Evolutionary conservation across 2,888 invertebrate species (phyloP).

Genomic region (Gastrophysa polygoni): DNA sequence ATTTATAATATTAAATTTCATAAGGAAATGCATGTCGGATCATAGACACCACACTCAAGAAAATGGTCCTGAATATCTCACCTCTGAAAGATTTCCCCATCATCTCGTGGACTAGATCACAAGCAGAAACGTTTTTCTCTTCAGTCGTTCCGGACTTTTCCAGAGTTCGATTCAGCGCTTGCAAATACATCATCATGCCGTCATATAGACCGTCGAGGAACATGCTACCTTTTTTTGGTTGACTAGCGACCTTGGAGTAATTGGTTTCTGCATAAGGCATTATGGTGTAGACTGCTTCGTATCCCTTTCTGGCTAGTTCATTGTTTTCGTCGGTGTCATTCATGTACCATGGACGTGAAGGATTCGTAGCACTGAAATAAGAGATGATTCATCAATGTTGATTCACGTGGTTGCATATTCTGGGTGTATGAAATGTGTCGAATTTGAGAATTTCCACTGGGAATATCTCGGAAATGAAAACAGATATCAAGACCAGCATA

Average conservation of each 20-base stretch:
- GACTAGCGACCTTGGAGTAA: slow-evolving; percentile 72
- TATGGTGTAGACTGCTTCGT: slow-evolving; percentile 85
- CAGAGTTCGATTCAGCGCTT: slow-evolving; percentile 88
- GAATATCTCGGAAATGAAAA: background rate
- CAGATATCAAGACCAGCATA: too few relatives aligned
- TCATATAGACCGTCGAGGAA: slow-evolving; percentile 83
- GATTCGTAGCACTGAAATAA: slow-evolving; percentile 46
- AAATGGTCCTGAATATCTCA: too few relatives aligned
- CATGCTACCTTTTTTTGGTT: slow-evolving; percentile 66
- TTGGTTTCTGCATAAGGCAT: slow-evolving; percentile 79
- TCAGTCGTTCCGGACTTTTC: slow-evolving; percentile 46
- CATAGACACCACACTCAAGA: too few relatives aligned
- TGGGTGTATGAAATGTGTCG: too few relatives aligned
- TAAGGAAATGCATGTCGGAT: too few relatives aligned
- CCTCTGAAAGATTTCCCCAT: slow-evolving; percentile 87
- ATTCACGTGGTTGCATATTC: too few relatives aligned
- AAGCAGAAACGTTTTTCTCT: slow-evolving; percentile 71
- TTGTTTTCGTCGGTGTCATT: slow-evolving; percentile 83
- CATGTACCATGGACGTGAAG: slow-evolving; percentile 84
- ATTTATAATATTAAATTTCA: too few relatives aligned
- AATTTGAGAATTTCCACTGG: too few relatives aligned
- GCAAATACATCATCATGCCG: slow-evolving; percentile 90
- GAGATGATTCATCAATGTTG: background rate
- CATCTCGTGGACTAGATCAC: slow-evolving; percentile 83
- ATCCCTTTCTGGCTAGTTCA: slow-evolving; percentile 81